Conservation (phyloP, 2,113 vertebrate genomes). For the Tautogolabrus adspersus region DNA sequence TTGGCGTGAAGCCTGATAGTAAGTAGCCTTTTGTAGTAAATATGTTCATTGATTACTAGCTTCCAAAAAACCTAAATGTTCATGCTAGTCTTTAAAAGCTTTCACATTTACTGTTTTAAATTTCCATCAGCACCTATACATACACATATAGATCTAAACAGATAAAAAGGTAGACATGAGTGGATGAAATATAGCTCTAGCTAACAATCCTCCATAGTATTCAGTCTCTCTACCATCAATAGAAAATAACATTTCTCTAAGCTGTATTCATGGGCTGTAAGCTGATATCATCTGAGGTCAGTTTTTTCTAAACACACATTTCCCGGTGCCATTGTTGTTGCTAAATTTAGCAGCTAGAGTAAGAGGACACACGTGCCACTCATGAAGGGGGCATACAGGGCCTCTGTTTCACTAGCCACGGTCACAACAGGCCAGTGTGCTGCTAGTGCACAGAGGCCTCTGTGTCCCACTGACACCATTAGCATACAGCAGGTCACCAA, state of each 20-base stretch:
- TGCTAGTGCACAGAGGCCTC: constrained; percentile 66
- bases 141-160: neutral
- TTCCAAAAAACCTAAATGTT: neutral
- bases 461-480: constrained; percentile 69
- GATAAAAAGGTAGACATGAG: constrained; percentile 1
- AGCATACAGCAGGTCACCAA: constrained; percentile 60
- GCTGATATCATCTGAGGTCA: constrained; percentile 70
- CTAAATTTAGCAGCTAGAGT: constrained; percentile 73
- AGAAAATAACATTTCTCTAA: constrained; percentile 42
- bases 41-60: neutral
- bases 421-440: constrained; percentile 79
- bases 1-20: constrained; percentile 28
- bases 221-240: constrained; percentile 27
- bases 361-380: constrained; percentile 71
- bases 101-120: neutral
- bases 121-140: neutral
- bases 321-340: constrained; percentile 69
- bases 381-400: constrained; percentile 65
- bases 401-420: constrained; percentile 61
- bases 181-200: constrained; percentile 1
- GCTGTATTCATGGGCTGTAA: constrained; percentile 70
- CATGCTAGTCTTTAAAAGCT: neutral
- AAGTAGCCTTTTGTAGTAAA: neutral
- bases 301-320: constrained; percentile 55
- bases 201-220: constrained; percentile 35